These are phyloP conservation scores for Agelaius tricolor DNA, from an alignment of 2,113 vertebrate species.

Conservation along the genomic window DNA sequence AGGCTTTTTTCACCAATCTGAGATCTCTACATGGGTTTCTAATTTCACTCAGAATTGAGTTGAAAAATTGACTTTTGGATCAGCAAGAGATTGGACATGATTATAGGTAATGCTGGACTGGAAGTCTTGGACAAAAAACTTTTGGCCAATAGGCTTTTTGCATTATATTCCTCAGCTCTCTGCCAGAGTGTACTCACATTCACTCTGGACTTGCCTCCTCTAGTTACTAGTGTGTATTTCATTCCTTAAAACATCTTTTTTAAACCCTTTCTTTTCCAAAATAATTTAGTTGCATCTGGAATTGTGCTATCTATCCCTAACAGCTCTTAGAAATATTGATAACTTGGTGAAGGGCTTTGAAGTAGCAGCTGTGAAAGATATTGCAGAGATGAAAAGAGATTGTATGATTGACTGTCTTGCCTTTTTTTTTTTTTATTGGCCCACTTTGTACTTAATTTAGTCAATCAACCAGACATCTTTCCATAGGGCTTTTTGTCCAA, in stretches of 20 bases:
- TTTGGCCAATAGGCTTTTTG: conserved; percentile 40
- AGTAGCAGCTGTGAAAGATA: conserved; percentile 9
- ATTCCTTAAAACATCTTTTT: neutral
- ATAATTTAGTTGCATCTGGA: neutral
- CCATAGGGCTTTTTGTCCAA: neutral
- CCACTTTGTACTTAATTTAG: neutral
- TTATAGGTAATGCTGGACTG: conserved; percentile 65
- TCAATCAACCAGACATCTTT: neutral
- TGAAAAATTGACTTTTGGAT: conserved; percentile 67
- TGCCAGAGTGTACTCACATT: conserved; percentile 55
- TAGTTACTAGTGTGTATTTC: conserved; percentile 7
- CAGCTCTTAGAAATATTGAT: neutral
- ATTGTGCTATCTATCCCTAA: neutral
- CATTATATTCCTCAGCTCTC: conserved; percentile 55
- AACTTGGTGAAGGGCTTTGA: neutral
- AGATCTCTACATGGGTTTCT: conserved; percentile 58
- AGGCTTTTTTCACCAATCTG: conserved; percentile 48
- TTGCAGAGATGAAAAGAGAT: neutral
- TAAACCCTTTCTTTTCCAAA: conserved; percentile 17
- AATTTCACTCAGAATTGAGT: conserved; percentile 62
- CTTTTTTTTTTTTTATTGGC: neutral
- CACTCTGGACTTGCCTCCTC: conserved; percentile 44
- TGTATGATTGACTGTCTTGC: neutral
- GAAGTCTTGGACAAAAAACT: conserved; percentile 41
- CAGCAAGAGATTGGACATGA: conserved; percentile 56